Percentiles rank a stretch among this genome's conserved stretches.
phyloP scores from a whole-genome alignment of 2,888 invertebrate genomes.

The Andrena praecox region DNA sequence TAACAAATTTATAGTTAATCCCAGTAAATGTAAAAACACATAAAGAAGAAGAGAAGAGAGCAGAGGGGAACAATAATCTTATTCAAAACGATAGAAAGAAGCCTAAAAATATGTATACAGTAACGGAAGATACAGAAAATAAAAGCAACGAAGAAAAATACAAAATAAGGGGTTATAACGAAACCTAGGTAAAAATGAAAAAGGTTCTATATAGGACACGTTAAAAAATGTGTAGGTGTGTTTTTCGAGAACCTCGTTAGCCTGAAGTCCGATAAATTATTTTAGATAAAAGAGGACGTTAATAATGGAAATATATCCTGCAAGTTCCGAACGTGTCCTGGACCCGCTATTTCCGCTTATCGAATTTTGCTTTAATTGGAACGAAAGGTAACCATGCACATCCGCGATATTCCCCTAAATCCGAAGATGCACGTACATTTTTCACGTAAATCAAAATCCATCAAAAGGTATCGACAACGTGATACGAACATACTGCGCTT shows the following conservation, averaged over 20 bases:
- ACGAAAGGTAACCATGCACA: neutral
- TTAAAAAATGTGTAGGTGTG: neutral
- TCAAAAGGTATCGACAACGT: neutral
- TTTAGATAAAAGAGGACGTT: neutral
- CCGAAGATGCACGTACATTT: neutral
- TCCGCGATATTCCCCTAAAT: neutral
- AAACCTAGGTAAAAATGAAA: neutral
- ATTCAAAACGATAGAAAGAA: neutral
- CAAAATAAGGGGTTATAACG: neutral
- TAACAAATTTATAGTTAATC: too few species aligned
- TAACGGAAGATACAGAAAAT: neutral
- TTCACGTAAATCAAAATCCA: constrained; percentile 14
- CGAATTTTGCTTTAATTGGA: neutral
- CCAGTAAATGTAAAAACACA: too few species aligned
- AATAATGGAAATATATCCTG: neutral
- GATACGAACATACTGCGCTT: neutral
- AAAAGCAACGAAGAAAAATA: neutral
- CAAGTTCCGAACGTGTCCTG: neutral
- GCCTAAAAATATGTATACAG: neutral
- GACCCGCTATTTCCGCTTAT: neutral
- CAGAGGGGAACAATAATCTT: neutral
- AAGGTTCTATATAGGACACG: neutral
- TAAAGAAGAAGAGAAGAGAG: too few species aligned
- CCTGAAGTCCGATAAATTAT: neutral
- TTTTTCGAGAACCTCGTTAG: neutral